Evolutionary conservation across 2,113 vertebrate genomes (phyloP), one percentile per base, ranked within the genome.

Genomic region (Mesitornis unicolor): DNA sequence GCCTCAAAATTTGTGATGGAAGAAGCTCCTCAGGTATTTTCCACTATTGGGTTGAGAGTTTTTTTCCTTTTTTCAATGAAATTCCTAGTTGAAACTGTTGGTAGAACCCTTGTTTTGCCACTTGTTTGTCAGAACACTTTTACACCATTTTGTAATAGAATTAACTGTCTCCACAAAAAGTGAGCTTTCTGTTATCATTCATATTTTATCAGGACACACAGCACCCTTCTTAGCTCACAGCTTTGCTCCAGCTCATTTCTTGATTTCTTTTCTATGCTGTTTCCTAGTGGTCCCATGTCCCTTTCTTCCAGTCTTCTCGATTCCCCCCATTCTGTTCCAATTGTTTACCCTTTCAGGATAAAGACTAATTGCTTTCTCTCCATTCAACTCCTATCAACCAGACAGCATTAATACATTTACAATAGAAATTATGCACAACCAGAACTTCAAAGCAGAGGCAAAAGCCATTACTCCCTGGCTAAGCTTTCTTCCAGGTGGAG

Each of bases 41-140:
- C 29, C 26, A 33, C 15, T 77, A 1, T 2, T 8, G 22, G 16
- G 7, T 29, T 29, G 5, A 16, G 6, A 1, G 5, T 25, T n/a
- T 15, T 53, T 40, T 51, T 13, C 1, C 9, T 67, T 48, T 74
- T 71, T 69, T 26, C 8, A 56, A 3, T 45, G 9, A 42, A 65
- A 35, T 1, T 54, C 6, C 48, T 54, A 36, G 29, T 26, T 54
- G 26, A 67, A 84, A 43, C 17, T 47, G 29, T 54, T 61, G 33
- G 26, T 29, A 15, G 73, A 71, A 51, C 4, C 3, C 9, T 73
- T 43, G 15, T 33, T 73, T 56, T 67, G 22, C 14, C 50, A 59
- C 20, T 38, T 51, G 8, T 59, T 76, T 59, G 22, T 24, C 53
- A 40, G 18, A 81, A 75, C 11, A 26, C 13, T 74, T 85, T 50